phyloP scores from a whole-genome alignment of 1,140 invertebrate species.

The Semibalanus balanoides region DNA sequence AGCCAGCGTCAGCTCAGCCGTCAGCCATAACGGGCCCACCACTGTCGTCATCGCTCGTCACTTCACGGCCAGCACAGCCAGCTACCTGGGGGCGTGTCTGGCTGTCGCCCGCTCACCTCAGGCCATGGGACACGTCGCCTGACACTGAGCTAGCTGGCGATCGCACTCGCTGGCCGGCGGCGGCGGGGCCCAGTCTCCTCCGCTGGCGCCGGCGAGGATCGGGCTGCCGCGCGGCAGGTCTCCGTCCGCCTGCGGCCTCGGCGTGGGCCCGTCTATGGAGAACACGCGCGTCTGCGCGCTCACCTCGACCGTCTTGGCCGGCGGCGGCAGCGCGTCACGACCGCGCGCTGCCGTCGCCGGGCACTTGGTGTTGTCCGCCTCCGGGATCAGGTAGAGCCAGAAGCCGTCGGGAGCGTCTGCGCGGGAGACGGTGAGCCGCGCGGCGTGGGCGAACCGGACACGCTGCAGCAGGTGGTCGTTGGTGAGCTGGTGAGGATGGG shows the following conservation, averaged over 20 bases:
- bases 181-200: background rate
- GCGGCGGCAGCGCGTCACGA: too few species aligned
- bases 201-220: too few species aligned
- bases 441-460: background rate
- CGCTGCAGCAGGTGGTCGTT: background rate
- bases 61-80: too few species aligned
- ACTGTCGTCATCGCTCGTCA: too few species aligned
- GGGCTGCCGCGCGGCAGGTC: background rate
- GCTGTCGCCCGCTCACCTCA: too few species aligned
- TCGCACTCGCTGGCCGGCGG: background rate
- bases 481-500: background rate
- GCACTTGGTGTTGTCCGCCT: background rate
- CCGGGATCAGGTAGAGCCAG: background rate
- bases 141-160: too few species aligned
- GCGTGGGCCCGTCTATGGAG: background rate
- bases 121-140: too few species aligned
- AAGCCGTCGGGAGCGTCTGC: background rate
- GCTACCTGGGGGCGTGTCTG: too few species aligned
- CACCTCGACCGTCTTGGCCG: background rate
- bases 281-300: background rate
- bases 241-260: too few species aligned
- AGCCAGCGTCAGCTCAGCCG: too few species aligned
- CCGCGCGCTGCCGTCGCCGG: background rate
- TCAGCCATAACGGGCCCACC: too few species aligned
- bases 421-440: background rate